These are phyloP conservation scores for Neuroterus valhalla DNA, from an alignment of 1,140 invertebrate genomes.

Conservation along the genomic window DNA sequence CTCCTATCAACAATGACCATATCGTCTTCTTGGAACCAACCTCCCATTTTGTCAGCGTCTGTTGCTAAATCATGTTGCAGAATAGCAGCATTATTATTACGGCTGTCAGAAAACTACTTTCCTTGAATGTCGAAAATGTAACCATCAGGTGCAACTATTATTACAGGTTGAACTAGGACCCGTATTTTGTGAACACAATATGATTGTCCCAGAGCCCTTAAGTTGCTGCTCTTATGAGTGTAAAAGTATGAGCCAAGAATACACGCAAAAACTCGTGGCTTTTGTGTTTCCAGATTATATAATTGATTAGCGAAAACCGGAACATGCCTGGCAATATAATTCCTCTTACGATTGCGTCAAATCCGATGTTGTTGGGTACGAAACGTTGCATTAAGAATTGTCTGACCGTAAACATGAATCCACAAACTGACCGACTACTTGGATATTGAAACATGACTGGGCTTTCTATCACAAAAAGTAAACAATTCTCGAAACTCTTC, in stretches of 20 bases:
- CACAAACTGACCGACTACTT: conserved; percentile 32
- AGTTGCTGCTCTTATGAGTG: conserved; percentile 30
- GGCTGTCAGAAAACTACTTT: neutral
- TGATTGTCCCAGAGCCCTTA: conserved; percentile 18
- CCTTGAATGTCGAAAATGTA: conserved; percentile 21
- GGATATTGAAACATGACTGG: conserved; percentile 35
- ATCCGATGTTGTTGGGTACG: conserved; percentile 28
- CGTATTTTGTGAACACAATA: conserved; percentile 29
- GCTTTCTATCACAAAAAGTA: conserved; percentile 35
- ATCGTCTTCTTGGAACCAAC: conserved; percentile 14
- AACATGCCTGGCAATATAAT: neutral
- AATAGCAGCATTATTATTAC: conserved; percentile 13
- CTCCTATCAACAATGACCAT: neutral
- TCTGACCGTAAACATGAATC: conserved; percentile 25
- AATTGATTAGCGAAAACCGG: conserved; percentile 21
- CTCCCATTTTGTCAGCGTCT: neutral
- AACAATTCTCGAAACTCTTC: conserved; percentile 36
- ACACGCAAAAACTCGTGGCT: neutral
- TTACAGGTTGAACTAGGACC: conserved; percentile 11
- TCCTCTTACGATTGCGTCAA: neutral
- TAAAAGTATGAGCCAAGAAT: conserved; percentile 28
- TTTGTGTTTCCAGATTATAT: conserved; percentile 12
- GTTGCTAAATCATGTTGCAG: neutral
- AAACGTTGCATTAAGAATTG: conserved; percentile 34
- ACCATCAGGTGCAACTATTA: conserved; percentile 34